Evolutionary conservation across 2,888 invertebrate genomes (phyloP).

Genomic region (Hofmannophila pseudospretella): DNA sequence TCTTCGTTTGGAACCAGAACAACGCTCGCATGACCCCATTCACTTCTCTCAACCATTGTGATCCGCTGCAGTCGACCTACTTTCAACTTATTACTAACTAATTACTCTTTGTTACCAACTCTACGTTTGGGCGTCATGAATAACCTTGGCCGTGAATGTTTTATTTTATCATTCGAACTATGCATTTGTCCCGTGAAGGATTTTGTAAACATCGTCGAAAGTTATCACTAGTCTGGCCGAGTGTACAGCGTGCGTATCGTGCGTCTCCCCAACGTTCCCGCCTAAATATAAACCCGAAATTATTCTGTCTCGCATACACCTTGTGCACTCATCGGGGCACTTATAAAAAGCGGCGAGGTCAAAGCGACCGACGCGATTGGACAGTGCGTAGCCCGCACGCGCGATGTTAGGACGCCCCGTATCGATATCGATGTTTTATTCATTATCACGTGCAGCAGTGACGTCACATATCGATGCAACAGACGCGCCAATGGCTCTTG

Average conservation of each 20-base stretch:
- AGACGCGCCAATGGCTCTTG: slow-evolving; percentile 68
- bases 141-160: slow-evolving; percentile 23
- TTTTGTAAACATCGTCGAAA: slow-evolving; percentile 1
- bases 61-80: slow-evolving; percentile 46
- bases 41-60: slow-evolving; percentile 39
- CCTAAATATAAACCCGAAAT: slow-evolving; percentile 66
- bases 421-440: slow-evolving; percentile 57
- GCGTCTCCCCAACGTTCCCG: slow-evolving; percentile 38
- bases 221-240: not conserved
- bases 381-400: slow-evolving; percentile 70
- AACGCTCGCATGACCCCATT: slow-evolving; percentile 57
- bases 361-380: slow-evolving; percentile 49
- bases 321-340: slow-evolving; percentile 68
- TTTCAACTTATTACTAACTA: slow-evolving; percentile 38
- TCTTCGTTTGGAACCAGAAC: slow-evolving; percentile 41
- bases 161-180: not conserved
- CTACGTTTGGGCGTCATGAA: slow-evolving; percentile 12
- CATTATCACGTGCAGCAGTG: slow-evolving; percentile 65
- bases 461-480: slow-evolving; percentile 63
- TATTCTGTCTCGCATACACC: slow-evolving; percentile 52
- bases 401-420: slow-evolving; percentile 61
- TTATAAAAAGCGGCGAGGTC: slow-evolving; percentile 76
- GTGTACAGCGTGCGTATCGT: slow-evolving; percentile 29
- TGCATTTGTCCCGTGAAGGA: not conserved
- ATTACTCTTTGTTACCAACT: slow-evolving; percentile 25